Conservation (phyloP, 2,797 vertebrate genomes). For the Anolis apletophallus region DNA sequence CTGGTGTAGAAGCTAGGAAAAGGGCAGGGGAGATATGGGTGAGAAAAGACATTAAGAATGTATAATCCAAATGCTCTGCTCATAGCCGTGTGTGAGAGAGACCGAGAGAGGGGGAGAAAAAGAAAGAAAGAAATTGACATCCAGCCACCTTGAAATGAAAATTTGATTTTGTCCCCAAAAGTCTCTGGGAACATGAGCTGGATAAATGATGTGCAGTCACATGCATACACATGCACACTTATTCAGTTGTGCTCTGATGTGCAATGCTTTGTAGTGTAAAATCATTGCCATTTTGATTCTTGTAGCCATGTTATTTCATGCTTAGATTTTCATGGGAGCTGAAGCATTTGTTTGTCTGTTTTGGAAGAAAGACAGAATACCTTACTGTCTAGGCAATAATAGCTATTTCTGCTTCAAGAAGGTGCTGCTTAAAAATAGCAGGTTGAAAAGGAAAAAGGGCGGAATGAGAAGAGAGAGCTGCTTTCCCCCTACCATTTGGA, state of each 20-base stretch:
- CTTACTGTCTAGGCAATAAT: constrained; percentile 22
- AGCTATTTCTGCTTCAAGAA: constrained; percentile 21
- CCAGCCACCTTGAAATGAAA: constrained; percentile 25
- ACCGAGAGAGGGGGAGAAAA: background rate
- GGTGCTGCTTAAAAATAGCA: background rate
- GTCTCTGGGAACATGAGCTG: background rate
- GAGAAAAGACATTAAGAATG: background rate
- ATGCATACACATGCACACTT: background rate
- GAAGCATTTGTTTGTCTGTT: constrained; percentile 40
- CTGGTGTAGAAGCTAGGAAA: constrained; percentile 12
- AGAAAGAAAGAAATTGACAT: background rate
- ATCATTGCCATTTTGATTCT: background rate
- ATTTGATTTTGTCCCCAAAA: constrained; percentile 24
- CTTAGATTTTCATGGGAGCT: constrained; percentile 26
- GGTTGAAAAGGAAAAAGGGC: background rate
- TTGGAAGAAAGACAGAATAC: background rate
- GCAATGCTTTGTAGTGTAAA: background rate
- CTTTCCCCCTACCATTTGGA: constrained; percentile 30
- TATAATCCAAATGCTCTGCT: background rate
- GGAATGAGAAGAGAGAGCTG: background rate
- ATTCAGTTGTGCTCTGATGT: background rate
- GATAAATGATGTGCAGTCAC: background rate
- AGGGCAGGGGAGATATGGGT: constrained; percentile 19
- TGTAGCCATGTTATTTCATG: background rate
- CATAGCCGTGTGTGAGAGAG: background rate